phyloP scores from a whole-genome alignment of 2,797 vertebrate species.

The Ispidina picta region DNA sequence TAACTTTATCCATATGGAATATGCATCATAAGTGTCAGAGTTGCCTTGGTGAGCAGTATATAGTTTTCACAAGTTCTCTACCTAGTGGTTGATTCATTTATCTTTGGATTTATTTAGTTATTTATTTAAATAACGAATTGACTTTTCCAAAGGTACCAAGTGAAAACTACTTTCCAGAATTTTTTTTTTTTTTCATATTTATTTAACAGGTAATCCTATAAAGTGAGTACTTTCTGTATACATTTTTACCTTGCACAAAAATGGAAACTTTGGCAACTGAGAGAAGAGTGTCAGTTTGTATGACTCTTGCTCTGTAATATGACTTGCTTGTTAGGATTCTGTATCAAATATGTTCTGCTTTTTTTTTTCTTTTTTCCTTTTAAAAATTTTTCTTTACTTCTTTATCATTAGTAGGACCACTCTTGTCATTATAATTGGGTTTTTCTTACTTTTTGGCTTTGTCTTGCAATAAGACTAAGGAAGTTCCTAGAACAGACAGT shows the following conservation, averaged over 20 bases:
- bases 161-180: background rate
- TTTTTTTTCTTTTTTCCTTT: background rate
- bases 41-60: background rate
- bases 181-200: background rate
- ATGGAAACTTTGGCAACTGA: background rate
- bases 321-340: background rate
- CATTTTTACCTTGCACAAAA: background rate
- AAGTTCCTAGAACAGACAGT: background rate
- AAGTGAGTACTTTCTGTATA: background rate
- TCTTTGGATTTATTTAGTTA: background rate
- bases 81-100: background rate
- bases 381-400: accelerated
- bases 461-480: background rate
- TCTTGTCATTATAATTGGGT: background rate
- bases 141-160: background rate
- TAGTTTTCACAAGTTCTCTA: background rate
- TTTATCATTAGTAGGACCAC: background rate
- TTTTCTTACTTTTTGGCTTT: background rate
- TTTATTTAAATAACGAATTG: background rate
- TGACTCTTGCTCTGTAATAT: background rate
- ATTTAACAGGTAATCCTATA: background rate
- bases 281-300: background rate
- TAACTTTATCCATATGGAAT: background rate
- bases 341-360: background rate
- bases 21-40: background rate